Base-by-base conservation (phyloP, 2,888 invertebrate species). In the Mesorhabditis sp. region DNA sequence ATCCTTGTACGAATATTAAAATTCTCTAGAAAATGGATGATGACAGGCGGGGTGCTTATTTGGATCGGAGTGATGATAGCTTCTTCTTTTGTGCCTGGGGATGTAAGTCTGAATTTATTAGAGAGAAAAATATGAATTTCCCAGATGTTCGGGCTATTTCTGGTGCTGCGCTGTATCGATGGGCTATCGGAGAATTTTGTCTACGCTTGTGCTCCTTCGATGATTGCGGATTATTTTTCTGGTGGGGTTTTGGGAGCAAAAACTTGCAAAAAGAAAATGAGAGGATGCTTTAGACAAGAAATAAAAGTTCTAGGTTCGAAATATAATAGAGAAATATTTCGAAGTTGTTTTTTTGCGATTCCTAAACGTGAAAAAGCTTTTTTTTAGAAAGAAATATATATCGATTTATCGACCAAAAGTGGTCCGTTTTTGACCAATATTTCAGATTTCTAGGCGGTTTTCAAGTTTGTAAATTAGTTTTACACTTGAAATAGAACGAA, bases 141-240 rank as follows among this genome's bases (percentile, higher is more conserved):
- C 2, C 1, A 50, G 58, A 50, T 50, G 58, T 50, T 50, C n/a
- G 7, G 58, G 58, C 58, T 50, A 13, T 50, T 50, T n/a, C 58
- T 50, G 7, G 7, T 50, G n/a, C 58, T 50, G 1, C 58, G 58
- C n/a, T 50, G 58, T 50, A n/a, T 50, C 58, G 58, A 50, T n/a
- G 58, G 58, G n/a, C n/a, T 50, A n/a, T 50, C 58, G 58, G 58
- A 50, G 2, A 50, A 50, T 50, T 50, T 50, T n/a, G 58, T 50
- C 58, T 50, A 50, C 58, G 58, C 58, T 50, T 50, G 58, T 50
- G 58, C 58, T 50, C 58, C 58, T 10, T 50, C 58, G 58, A 50
- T 50, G 58, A 50, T 50, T n/a, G 58, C 58, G 10, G 58, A 50
- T 50, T 50, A 50, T 50, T 50, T 50, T n/a, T 50, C 58, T 10